A percentile compares a stretch with the other conserved stretches of the same genome.
These are phyloP conservation scores for Trachelus stipa DNA, from an alignment of 2,888 invertebrate species.

Conservation along the genomic window DNA sequence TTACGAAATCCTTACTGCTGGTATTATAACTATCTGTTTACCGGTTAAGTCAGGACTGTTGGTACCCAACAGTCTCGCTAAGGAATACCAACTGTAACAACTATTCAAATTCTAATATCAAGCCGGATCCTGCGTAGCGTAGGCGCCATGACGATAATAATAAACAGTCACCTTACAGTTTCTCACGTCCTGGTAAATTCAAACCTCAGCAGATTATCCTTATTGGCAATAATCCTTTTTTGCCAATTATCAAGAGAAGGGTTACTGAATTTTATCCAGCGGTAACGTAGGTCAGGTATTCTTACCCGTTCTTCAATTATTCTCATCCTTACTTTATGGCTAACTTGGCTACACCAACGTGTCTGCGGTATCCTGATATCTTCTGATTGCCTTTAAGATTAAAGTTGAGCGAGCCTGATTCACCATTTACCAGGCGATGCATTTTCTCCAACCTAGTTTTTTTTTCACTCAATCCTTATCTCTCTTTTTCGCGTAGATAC, in stretches of 20 bases:
- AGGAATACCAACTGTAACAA: neutral
- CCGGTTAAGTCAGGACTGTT: neutral
- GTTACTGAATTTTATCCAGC: neutral
- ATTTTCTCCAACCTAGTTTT: constrained; percentile 3
- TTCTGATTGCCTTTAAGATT: neutral
- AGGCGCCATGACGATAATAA: neutral
- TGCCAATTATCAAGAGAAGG: neutral
- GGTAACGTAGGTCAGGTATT: constrained; percentile 28
- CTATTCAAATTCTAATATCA: neutral
- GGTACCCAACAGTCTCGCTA: neutral
- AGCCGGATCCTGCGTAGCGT: neutral
- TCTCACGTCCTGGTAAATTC: neutral
- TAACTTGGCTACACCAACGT: neutral
- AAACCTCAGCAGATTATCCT: neutral
- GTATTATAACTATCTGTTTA: neutral
- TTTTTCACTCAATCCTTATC: neutral
- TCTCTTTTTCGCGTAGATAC: neutral
- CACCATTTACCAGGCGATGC: neutral
- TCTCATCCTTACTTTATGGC: neutral
- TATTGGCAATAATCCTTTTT: neutral
- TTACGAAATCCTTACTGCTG: neutral
- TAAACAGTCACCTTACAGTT: neutral
- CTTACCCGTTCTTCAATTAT: neutral
- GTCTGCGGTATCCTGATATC: neutral
- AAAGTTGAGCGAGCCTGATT: neutral